phyloP scores from a whole-genome alignment of 2,888 invertebrate genomes.

The Plagodis pulveraria region DNA sequence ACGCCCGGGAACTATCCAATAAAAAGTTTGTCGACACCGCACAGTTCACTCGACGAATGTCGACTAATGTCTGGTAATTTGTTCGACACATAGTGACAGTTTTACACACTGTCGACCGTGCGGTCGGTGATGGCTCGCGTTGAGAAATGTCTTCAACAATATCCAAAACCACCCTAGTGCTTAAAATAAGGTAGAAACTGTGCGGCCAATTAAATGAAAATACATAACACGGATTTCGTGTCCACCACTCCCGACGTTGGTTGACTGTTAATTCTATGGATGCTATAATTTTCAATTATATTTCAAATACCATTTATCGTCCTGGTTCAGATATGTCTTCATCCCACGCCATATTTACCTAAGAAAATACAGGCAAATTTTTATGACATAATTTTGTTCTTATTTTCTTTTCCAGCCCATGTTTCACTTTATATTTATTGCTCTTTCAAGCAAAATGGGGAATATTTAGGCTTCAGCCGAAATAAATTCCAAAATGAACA shows the following conservation, averaged over 20 bases:
- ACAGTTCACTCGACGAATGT: slow-evolving; percentile 45
- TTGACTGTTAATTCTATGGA: slow-evolving; percentile 64
- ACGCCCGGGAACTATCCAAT: slow-evolving; percentile 50
- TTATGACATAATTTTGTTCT: slow-evolving; percentile 36
- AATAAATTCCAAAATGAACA: slow-evolving; percentile 34
- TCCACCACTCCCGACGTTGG: slow-evolving; percentile 55
- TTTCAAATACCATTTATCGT: slow-evolving; percentile 54
- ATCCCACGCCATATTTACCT: slow-evolving; percentile 53
- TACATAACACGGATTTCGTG: slow-evolving; percentile 68
- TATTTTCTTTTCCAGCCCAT: slow-evolving; percentile 25
- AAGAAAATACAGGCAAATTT: slow-evolving; percentile 44
- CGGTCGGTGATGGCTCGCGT: slow-evolving; percentile 49
- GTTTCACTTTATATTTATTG: slow-evolving; percentile 33
- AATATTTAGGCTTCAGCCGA: slow-evolving; percentile 33
- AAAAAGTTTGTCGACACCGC: slow-evolving; percentile 60
- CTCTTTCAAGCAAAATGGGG: slow-evolving; percentile 28
- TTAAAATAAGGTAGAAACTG: slow-evolving; percentile 49
- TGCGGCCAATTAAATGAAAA: slow-evolving; percentile 70
- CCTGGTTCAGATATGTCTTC: slow-evolving; percentile 50
- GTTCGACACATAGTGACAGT: slow-evolving; percentile 53
- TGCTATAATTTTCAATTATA: slow-evolving; percentile 70
- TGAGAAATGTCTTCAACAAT: slow-evolving; percentile 51
- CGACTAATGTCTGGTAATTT: slow-evolving; percentile 55
- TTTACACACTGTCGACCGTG: slow-evolving; percentile 45
- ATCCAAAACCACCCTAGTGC: slow-evolving; percentile 45